A percentile compares a stretch with the other conserved stretches of the same genome.
These are phyloP conservation scores for Gymnopithys bicolor DNA, from an alignment of 2,797 vertebrate species.

Conservation along the genomic window DNA sequence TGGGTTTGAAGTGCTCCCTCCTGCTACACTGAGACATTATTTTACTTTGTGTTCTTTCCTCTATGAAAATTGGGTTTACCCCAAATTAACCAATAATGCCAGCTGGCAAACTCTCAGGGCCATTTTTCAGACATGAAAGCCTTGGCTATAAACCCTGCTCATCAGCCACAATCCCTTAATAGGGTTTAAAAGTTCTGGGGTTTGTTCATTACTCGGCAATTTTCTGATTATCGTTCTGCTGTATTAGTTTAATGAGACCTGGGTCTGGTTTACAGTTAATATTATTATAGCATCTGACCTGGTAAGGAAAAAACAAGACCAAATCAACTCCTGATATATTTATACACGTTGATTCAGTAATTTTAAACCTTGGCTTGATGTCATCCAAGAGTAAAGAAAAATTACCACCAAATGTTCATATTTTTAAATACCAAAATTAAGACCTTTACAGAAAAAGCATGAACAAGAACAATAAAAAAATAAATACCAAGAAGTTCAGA, in stretches of 20 bases:
- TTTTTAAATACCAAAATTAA: neutral
- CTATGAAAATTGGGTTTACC: neutral
- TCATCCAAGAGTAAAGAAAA: neutral
- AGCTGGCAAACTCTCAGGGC: neutral
- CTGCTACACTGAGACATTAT: neutral
- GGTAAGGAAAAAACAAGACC: neutral
- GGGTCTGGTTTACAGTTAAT: neutral
- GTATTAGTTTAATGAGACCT: constrained; percentile 8
- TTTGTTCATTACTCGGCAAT: constrained; percentile 34
- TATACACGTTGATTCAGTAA: neutral
- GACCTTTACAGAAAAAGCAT: neutral
- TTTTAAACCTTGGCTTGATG: neutral
- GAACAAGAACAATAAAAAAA: neutral
- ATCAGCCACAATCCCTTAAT: neutral
- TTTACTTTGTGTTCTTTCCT: neutral
- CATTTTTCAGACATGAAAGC: constrained; percentile 10
- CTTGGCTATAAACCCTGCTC: neutral
- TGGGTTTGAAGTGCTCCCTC: neutral
- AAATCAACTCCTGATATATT: neutral
- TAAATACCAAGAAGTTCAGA: neutral
- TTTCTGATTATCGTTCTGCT: constrained; percentile 24
- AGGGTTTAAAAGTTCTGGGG: neutral
- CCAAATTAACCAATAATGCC: neutral
- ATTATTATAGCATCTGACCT: neutral
- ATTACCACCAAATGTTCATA: neutral